Evolutionary conservation across 2,888 invertebrate species (phyloP).

Genomic region (Poecilus cupreus): DNA sequence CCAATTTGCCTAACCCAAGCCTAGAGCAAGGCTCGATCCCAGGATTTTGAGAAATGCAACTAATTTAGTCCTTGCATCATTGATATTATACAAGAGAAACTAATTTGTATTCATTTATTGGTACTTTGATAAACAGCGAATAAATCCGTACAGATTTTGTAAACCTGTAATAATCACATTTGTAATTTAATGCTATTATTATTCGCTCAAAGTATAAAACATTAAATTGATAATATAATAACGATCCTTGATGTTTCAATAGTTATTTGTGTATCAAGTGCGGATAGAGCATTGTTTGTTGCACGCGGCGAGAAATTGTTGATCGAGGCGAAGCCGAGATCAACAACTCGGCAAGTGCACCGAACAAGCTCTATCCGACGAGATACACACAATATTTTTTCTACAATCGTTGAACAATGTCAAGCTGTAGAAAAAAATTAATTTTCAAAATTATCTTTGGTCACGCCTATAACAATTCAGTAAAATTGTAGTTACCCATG

Average conservation of each 20-base stretch:
- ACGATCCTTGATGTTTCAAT: background rate
- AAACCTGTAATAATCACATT: background rate
- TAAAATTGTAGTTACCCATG: no score
- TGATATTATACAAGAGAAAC: background rate
- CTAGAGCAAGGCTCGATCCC: background rate
- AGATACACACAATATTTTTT: no score
- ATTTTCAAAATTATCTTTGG: no score
- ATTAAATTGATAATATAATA: background rate
- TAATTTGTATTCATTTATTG: background rate
- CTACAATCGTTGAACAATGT: no score
- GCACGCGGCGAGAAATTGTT: no score
- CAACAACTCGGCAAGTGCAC: no score
- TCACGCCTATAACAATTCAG: no score
- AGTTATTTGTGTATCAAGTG: background rate
- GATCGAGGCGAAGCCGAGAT: no score
- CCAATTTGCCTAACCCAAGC: background rate
- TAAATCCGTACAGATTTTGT: no score
- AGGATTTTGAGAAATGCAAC: background rate
- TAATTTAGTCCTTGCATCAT: background rate
- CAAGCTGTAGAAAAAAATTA: no score
- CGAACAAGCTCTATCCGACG: no score
- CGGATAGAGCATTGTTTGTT: no score
- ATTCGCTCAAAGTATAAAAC: background rate
- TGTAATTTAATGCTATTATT: background rate
- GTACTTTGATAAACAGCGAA: background rate